These are phyloP conservation scores for Itoplectis maculator DNA, from an alignment of 2,888 invertebrate species.

Conservation along the genomic window DNA sequence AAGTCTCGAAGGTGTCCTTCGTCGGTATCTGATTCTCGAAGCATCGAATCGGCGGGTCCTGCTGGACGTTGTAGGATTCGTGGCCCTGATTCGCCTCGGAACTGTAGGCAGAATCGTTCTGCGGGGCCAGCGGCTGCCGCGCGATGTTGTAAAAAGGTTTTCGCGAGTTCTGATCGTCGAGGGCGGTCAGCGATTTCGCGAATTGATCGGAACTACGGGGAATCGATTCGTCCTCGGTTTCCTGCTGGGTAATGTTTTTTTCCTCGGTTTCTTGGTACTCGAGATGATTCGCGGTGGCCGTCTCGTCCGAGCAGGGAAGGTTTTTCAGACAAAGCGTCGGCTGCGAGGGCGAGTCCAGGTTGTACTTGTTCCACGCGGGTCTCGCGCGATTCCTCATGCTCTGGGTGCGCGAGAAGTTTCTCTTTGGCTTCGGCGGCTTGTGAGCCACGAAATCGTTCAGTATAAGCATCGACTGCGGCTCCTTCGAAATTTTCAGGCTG, in stretches of 20 bases:
- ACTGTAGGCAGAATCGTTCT: conserved; percentile 48
- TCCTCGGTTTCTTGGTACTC: conserved; percentile 39
- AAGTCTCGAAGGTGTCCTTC: conserved; percentile 77
- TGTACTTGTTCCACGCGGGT: conserved; percentile 80
- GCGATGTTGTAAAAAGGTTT: conserved; percentile 56
- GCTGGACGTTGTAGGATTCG: conserved; percentile 40
- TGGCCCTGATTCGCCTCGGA: conserved; percentile 42
- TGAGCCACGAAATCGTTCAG: conserved; percentile 87
- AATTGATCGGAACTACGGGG: conserved; percentile 8
- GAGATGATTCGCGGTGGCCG: conserved; percentile 29
- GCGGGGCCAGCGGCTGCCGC: not conserved
- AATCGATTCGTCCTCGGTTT: conserved; percentile 13
- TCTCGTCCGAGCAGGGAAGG: conserved; percentile 62
- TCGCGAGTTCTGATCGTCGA: conserved; percentile 36
- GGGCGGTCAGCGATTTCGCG: not conserved
- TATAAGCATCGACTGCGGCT: conserved; percentile 80
- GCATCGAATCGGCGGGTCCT: conserved; percentile 37
- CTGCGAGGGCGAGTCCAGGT: conserved; percentile 69
- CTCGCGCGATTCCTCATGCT: conserved; percentile 81
- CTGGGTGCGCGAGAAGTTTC: conserved; percentile 79
- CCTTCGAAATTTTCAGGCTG: conserved; percentile 73
- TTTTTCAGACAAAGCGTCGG: conserved; percentile 60
- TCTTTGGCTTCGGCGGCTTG: conserved; percentile 89
- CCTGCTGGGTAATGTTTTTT: conserved; percentile 15
- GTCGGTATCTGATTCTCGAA: conserved; percentile 77